These are phyloP conservation scores for Drosophila greeni DNA, from an alignment of 2,888 invertebrate genomes.

Conservation along the genomic window DNA sequence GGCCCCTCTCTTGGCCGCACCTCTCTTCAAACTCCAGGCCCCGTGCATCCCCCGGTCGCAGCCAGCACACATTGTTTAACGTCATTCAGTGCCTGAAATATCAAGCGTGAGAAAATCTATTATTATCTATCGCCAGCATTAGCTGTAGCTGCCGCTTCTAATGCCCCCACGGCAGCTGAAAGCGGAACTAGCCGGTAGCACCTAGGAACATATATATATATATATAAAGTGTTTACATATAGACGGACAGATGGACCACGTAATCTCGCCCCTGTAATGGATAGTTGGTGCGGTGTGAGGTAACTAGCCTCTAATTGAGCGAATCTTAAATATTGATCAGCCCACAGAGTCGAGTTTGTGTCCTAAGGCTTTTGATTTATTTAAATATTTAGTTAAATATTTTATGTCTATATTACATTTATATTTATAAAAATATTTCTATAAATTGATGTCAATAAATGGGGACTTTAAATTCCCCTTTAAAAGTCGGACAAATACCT, in stretches of 20 bases:
- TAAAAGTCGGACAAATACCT: not conserved
- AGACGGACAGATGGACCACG: slow-evolving; percentile 43
- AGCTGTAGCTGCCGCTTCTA: slow-evolving; percentile 53
- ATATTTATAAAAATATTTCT: not conserved
- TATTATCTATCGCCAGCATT: slow-evolving; percentile 65
- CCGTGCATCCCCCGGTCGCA: slow-evolving; percentile 27
- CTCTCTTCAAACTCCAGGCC: slow-evolving; percentile 8
- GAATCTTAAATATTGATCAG: slow-evolving; percentile 7
- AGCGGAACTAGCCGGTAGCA: slow-evolving; percentile 69
- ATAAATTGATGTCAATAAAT: not conserved
- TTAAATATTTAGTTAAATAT: not conserved
- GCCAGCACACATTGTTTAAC: slow-evolving; percentile 71
- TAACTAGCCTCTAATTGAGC: slow-evolving; percentile 22
- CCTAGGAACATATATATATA: slow-evolving; percentile 49
- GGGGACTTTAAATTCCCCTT: not conserved
- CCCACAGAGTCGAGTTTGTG: slow-evolving; percentile 14
- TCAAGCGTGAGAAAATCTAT: slow-evolving; percentile 75
- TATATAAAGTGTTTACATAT: slow-evolving; percentile 3
- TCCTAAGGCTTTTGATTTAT: slow-evolving; percentile 25
- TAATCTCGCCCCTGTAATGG: slow-evolving; percentile 52
- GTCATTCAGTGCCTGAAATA: slow-evolving; percentile 72
- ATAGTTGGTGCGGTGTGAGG: slow-evolving; percentile 16
- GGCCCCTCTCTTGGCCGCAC: slow-evolving; percentile 59
- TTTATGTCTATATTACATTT: not conserved
- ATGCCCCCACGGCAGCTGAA: slow-evolving; percentile 50